Evolutionary conservation across 2,797 vertebrate species (phyloP).

Genomic region (Echeneis naucrates): DNA sequence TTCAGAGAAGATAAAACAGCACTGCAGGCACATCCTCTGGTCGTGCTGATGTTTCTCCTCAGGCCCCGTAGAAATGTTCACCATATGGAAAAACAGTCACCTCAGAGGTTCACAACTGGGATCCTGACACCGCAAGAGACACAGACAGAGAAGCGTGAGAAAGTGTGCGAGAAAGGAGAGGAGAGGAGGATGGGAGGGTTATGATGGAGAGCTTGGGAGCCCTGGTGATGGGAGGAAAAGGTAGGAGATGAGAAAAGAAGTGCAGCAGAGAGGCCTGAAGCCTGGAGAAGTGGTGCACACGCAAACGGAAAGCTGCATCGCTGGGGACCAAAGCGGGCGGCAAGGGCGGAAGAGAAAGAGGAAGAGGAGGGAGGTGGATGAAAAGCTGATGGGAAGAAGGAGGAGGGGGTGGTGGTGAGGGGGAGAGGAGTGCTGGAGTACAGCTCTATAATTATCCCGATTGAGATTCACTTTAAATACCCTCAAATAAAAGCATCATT

Average conservation of each 20-base stretch:
- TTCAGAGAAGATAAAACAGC: constrained; percentile 74
- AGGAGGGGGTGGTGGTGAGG: constrained; percentile 35
- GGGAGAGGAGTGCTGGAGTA: constrained; percentile 67
- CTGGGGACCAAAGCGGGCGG: constrained; percentile 47
- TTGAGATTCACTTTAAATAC: constrained; percentile 86
- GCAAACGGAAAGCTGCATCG: constrained; percentile 60
- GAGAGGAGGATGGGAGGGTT: constrained; percentile 3
- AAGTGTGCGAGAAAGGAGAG: not conserved
- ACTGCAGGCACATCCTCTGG: constrained; percentile 67
- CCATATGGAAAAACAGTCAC: constrained; percentile 75
- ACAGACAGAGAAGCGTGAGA: constrained; percentile 58
- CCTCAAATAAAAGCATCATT: constrained; percentile 77
- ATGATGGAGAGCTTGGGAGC: constrained; percentile 41
- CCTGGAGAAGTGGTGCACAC: constrained; percentile 47
- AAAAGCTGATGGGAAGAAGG: constrained; percentile 54
- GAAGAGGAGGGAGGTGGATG: constrained; percentile 47
- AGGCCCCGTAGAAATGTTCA: constrained; percentile 75
- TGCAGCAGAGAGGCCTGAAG: constrained; percentile 63
- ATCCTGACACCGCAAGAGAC: constrained; percentile 81
- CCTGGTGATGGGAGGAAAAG: constrained; percentile 37
- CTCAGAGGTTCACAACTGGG: constrained; percentile 89
- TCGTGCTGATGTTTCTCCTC: constrained; percentile 68
- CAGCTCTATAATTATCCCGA: constrained; percentile 80
- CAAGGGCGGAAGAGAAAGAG: constrained; percentile 38
- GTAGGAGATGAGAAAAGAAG: constrained; percentile 44